Conservation (phyloP, 2,888 invertebrate genomes). For the Cerastis rubricosa region DNA sequence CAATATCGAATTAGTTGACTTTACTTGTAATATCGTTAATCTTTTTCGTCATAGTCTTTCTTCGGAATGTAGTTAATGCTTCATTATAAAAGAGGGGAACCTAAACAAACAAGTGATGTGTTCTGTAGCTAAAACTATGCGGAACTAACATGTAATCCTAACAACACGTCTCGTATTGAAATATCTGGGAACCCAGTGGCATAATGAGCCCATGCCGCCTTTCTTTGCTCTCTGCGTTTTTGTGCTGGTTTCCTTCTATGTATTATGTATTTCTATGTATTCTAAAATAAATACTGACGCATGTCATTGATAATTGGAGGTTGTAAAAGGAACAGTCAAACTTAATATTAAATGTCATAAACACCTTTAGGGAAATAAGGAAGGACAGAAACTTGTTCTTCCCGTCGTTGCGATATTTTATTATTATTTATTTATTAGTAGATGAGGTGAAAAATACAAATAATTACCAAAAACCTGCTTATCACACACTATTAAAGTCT, state of each 20-base stretch:
- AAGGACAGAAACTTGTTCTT: background rate
- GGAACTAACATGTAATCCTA: slow-evolving; percentile 41
- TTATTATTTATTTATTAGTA: too few relatives aligned
- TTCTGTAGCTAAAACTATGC: slow-evolving; percentile 10
- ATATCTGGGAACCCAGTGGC: slow-evolving; percentile 49
- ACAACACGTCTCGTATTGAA: slow-evolving; percentile 40
- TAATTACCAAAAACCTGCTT: too few relatives aligned
- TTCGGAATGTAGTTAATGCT: background rate
- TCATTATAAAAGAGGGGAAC: background rate
- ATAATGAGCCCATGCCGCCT: slow-evolving; percentile 47
- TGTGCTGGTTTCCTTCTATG: slow-evolving; percentile 25
- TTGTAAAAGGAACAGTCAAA: background rate
- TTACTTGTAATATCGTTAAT: too few relatives aligned
- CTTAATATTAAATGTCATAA: background rate
- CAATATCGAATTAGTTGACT: too few relatives aligned
- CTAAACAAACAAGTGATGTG: background rate
- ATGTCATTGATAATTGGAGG: background rate
- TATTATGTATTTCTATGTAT: slow-evolving; percentile 17
- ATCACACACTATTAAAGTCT: too few relatives aligned
- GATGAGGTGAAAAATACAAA: too few relatives aligned
- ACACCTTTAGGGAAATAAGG: background rate
- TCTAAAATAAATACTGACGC: background rate
- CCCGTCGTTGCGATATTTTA: background rate
- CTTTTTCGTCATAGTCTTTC: too few relatives aligned
- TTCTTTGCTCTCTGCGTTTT: slow-evolving; percentile 21